These are phyloP conservation scores for Hybos culiciformis DNA, from an alignment of 2,888 invertebrate genomes.

Conservation along the genomic window DNA sequence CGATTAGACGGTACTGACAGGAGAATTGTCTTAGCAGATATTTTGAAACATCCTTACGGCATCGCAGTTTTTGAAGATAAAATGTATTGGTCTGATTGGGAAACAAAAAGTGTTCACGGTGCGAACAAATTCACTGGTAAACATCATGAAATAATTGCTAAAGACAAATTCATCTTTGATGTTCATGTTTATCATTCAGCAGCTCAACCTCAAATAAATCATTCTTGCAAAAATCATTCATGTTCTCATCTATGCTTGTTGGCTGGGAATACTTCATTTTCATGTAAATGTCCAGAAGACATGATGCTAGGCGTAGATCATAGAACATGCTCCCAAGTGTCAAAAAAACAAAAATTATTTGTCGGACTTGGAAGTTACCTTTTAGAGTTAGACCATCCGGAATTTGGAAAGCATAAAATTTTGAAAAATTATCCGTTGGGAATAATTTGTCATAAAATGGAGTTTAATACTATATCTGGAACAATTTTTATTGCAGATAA, in stretches of 20 bases:
- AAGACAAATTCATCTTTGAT: slow-evolving; percentile 38
- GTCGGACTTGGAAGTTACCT: slow-evolving; percentile 44
- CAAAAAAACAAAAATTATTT: slow-evolving; percentile 27
- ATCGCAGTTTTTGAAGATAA: slow-evolving; percentile 76
- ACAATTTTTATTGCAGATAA: slow-evolving; percentile 41
- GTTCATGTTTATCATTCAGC: slow-evolving; percentile 64
- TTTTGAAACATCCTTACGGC: slow-evolving; percentile 67
- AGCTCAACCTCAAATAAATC: slow-evolving; percentile 39
- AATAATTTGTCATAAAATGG: slow-evolving; percentile 48
- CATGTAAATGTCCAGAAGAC: slow-evolving; percentile 66
- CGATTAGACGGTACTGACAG: slow-evolving; percentile 51
- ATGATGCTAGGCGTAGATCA: slow-evolving; percentile 44
- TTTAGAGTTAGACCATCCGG: slow-evolving; percentile 48
- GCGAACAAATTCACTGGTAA: slow-evolving; percentile 67
- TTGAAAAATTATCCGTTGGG: slow-evolving; percentile 37
- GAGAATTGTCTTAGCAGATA: slow-evolving; percentile 44
- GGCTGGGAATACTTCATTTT: slow-evolving; percentile 40
- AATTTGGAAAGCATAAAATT: slow-evolving; percentile 50
- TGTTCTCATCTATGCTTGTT: slow-evolving; percentile 72
- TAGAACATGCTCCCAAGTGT: slow-evolving; percentile 42
- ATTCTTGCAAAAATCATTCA: slow-evolving; percentile 47
- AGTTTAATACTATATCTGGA: slow-evolving; percentile 47
- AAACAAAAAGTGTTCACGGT: slow-evolving; percentile 55
- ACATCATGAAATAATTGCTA: slow-evolving; percentile 41
- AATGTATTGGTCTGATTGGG: slow-evolving; percentile 86